Conservation (phyloP, 2,888 invertebrate genomes). For the Trichogramma evanescens region DNA sequence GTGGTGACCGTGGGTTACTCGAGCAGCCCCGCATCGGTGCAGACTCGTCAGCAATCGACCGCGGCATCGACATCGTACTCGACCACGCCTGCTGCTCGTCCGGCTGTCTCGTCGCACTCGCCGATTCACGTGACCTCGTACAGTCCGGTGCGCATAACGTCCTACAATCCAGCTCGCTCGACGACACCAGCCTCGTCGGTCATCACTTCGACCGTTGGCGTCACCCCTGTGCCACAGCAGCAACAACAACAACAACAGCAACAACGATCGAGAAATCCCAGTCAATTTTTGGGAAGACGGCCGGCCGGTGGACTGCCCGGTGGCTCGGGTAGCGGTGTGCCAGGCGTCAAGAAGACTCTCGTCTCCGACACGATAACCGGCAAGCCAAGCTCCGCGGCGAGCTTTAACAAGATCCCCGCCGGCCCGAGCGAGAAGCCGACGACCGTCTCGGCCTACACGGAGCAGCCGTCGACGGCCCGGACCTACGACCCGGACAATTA, state of each 20-base stretch:
- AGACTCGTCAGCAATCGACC: no score
- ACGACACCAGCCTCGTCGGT: no score
- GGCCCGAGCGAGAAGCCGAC: neutral
- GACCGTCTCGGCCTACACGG: neutral
- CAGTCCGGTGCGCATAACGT: no score
- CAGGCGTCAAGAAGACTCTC: slow-evolving; percentile 26
- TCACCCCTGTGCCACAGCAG: slow-evolving; percentile 2
- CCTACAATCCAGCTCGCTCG: no score
- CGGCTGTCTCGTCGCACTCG: no score
- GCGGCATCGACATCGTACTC: no score
- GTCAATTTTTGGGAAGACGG: slow-evolving; percentile 19
- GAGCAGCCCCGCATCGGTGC: no score
- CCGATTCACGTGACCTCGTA: no score
- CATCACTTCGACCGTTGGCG: neutral
- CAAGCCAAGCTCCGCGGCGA: neutral
- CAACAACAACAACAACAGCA: neutral
- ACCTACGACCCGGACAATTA: no score
- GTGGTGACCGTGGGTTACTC: no score
- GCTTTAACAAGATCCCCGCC: neutral
- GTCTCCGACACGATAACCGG: slow-evolving; percentile 26
- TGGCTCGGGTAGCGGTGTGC: slow-evolving; percentile 29
- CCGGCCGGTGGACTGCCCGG: slow-evolving; percentile 27
- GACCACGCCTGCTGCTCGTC: no score
- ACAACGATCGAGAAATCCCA: neutral
- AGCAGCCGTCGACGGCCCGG: no score